These are phyloP conservation scores for Aphodius granarius DNA, from an alignment of 2,888 invertebrate genomes.

Conservation along the genomic window DNA sequence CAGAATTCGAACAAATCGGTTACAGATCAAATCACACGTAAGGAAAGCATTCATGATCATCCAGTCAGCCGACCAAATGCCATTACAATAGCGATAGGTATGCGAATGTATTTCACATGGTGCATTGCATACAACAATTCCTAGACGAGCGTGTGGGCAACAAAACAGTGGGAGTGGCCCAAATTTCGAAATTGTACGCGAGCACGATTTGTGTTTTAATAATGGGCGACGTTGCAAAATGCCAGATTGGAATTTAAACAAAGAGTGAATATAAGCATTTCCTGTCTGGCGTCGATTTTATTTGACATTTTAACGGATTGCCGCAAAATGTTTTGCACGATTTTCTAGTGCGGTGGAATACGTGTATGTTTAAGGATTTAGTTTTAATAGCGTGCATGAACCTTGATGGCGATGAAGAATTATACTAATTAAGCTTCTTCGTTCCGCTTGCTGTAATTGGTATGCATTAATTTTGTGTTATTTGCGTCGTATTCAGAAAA, in stretches of 20 bases:
- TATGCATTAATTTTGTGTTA: background rate
- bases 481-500: background rate
- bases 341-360: background rate
- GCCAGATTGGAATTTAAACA: background rate
- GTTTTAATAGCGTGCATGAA: background rate
- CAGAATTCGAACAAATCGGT: background rate
- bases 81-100: background rate
- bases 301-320: background rate
- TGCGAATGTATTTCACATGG: background rate
- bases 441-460: background rate
- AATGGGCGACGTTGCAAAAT: background rate
- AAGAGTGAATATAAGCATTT: background rate
- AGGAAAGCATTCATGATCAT: background rate
- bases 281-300: background rate
- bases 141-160: background rate
- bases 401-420: background rate
- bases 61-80: background rate
- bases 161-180: background rate
- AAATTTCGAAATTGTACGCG: background rate
- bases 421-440: background rate
- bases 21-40: background rate
- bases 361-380: background rate
- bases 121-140: background rate
- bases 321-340: background rate
- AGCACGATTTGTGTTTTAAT: background rate